These are phyloP conservation scores for Bemisia tabaci DNA, from an alignment of 1,140 invertebrate species.

Conservation along the genomic window DNA sequence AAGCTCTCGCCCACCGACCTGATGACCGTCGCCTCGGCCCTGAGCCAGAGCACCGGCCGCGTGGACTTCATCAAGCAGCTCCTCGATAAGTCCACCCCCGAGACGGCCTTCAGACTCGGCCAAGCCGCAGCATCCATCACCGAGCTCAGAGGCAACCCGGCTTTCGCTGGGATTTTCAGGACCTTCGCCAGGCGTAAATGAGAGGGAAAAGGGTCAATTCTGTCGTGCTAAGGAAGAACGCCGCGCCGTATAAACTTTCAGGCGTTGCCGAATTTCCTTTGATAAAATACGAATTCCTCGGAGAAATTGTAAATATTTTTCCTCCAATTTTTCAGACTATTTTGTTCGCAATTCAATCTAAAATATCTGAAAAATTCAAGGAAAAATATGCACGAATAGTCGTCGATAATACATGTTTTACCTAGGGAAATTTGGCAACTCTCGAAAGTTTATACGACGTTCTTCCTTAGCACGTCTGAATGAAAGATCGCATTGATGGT, in stretches of 20 bases:
- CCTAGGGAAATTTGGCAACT: no score
- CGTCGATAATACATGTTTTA: no score
- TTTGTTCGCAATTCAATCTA: no score
- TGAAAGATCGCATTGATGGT: no score
- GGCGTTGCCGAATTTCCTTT: not conserved
- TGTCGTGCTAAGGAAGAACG: no score
- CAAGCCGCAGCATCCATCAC: not conserved
- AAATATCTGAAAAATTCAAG: no score
- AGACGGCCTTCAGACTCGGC: not conserved
- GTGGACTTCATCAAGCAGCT: not conserved
- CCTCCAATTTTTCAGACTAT: not conserved
- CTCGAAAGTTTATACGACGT: no score
- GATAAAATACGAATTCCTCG: not conserved
- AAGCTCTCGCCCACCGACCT: not conserved
- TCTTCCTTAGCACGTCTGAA: no score
- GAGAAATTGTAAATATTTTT: not conserved
- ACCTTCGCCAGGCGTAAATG: no score
- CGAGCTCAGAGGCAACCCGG: not conserved
- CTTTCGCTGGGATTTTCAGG: not conserved
- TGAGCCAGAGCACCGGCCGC: not conserved
- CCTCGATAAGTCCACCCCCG: not conserved
- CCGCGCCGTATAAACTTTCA: no score
- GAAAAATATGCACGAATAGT: no score
- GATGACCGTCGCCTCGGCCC: not conserved
- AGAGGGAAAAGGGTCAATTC: no score